These are phyloP conservation scores for Stenurella melanura DNA, from an alignment of 2,888 invertebrate genomes.

Conservation along the genomic window DNA sequence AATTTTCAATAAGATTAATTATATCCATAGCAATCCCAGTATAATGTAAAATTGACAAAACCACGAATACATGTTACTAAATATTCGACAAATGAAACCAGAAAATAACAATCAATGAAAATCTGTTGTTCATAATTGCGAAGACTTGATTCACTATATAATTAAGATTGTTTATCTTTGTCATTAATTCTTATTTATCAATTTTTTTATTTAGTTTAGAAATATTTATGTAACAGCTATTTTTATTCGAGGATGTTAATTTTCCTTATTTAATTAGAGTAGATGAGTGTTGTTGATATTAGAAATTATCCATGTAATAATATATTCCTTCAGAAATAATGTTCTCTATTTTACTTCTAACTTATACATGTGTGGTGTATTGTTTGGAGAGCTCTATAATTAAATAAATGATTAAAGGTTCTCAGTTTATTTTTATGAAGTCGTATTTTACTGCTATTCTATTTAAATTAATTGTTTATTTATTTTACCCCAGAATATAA, in stretches of 20 bases:
- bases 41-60: too few relatives aligned
- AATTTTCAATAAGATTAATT: too few relatives aligned
- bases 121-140: too few relatives aligned
- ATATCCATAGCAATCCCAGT: too few relatives aligned
- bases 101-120: too few relatives aligned
- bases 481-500: constrained; percentile 9
- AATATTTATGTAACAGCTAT: neutral
- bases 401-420: constrained; percentile 7
- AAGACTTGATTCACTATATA: neutral
- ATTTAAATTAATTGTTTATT: constrained; percentile 18
- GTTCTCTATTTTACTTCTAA: neutral
- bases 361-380: neutral
- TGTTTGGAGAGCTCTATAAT: constrained; percentile 3
- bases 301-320: neutral
- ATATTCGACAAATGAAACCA: too few relatives aligned
- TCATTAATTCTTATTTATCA: neutral
- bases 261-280: neutral
- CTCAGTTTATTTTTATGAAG: neutral
- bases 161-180: neutral
- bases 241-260: neutral
- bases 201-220: neutral
- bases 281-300: neutral
- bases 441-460: constrained; percentile 17
- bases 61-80: too few relatives aligned
- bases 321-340: neutral